Conservation (phyloP, 2,888 invertebrate genomes). For the Apamea sordens region DNA sequence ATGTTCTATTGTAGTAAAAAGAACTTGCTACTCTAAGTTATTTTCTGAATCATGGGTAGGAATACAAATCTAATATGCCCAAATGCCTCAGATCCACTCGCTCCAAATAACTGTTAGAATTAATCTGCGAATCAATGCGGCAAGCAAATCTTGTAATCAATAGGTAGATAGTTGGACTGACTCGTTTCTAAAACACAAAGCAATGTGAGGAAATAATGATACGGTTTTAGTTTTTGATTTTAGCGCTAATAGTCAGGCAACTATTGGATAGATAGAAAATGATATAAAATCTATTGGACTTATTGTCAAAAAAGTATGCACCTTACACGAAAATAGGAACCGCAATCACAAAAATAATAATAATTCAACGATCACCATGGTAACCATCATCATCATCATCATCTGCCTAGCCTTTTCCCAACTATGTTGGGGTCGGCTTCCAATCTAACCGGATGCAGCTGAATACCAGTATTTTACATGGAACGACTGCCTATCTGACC, state of each 20-base stretch:
- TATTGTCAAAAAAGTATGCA: not conserved
- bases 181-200: not conserved
- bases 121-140: not conserved
- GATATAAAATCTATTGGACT: not conserved
- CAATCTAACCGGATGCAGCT: no score
- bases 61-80: not conserved
- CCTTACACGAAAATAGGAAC: not conserved
- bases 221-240: no score
- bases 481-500: no score
- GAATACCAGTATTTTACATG: no score
- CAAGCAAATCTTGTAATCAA: not conserved
- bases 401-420: no score
- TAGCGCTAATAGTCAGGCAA: not conserved
- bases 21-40: not conserved
- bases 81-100: not conserved
- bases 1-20: not conserved
- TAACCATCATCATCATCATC: no score
- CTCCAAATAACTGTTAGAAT: not conserved
- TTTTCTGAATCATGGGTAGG: not conserved
- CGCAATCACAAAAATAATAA: not conserved
- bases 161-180: not conserved
- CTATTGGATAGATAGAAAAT: not conserved
- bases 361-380: not conserved
- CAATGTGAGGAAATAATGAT: not conserved
- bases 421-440: no score